Conservation (phyloP, 2,113 vertebrate species). For the Anarhynchus alexandrinus region DNA sequence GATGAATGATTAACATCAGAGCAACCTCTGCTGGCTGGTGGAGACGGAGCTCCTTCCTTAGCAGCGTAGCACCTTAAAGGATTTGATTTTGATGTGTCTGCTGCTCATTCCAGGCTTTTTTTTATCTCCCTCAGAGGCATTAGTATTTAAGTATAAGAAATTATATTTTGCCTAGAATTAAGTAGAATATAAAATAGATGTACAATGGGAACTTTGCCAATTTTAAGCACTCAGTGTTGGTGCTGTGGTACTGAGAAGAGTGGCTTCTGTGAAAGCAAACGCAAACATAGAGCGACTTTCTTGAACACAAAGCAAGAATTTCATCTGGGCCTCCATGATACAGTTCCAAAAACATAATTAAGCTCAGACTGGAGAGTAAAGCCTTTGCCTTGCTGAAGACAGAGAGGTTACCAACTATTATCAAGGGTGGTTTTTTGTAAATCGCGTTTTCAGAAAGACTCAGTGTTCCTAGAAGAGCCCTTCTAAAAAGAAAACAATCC, state of each 20-base stretch:
- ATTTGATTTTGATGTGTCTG: background rate
- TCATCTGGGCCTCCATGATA: background rate
- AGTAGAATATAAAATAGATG: background rate
- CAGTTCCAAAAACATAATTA: background rate
- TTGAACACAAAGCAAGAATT: background rate
- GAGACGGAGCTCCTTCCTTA: background rate
- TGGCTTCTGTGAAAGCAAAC: background rate
- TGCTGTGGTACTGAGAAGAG: background rate
- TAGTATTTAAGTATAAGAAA: background rate
- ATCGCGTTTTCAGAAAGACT: background rate
- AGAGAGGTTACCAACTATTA: background rate
- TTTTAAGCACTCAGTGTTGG: background rate
- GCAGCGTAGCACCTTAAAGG: background rate
- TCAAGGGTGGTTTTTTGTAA: background rate
- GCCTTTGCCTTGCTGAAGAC: background rate
- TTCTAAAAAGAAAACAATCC: background rate
- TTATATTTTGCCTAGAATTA: background rate
- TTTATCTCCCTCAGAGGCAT: background rate
- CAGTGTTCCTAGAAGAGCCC: background rate
- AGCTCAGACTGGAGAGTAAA: background rate
- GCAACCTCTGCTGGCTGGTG: constrained; percentile 38
- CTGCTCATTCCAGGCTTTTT: background rate
- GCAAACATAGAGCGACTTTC: background rate
- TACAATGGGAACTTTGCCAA: background rate
- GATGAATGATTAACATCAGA: constrained; percentile 26